Conservation (phyloP, 2,888 invertebrate genomes). For the Pyrochroa serraticornis region DNA sequence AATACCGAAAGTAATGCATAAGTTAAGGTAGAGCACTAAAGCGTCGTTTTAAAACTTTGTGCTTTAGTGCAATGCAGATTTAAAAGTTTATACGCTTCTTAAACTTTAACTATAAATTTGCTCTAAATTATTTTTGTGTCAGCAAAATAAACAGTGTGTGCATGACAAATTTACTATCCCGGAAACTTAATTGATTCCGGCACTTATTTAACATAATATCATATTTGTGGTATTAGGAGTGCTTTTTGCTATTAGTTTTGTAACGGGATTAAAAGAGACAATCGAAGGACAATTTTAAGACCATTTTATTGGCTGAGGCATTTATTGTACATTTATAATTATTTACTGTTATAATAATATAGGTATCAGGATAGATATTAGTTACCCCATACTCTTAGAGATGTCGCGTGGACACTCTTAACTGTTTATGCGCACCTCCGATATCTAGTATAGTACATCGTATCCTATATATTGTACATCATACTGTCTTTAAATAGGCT, state of each 20-base stretch:
- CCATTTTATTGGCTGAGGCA: slow-evolving; percentile 60
- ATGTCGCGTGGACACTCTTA: slow-evolving; percentile 44
- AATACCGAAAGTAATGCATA: not conserved
- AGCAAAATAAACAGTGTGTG: not conserved
- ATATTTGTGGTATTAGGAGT: no score
- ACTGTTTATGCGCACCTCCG: slow-evolving; percentile 38
- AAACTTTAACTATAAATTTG: slow-evolving; percentile 22
- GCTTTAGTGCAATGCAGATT: slow-evolving; percentile 14
- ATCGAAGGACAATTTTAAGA: slow-evolving; percentile 47
- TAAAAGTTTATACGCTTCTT: slow-evolving; percentile 8
- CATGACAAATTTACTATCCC: slow-evolving; percentile 1
- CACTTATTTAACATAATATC: no score
- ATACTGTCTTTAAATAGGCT: slow-evolving; percentile 46
- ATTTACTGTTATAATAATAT: slow-evolving; percentile 58
- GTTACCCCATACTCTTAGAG: slow-evolving; percentile 55
- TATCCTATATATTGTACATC: slow-evolving; percentile 45
- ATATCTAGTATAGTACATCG: slow-evolving; percentile 43
- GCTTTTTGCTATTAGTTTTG: not conserved
- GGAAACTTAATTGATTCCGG: no score
- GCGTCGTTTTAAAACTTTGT: slow-evolving; percentile 18
- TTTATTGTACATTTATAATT: slow-evolving; percentile 60
- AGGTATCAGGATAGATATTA: slow-evolving; percentile 55
- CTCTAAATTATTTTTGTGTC: not conserved
- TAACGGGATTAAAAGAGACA: slow-evolving; percentile 26
- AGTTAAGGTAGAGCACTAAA: slow-evolving; percentile 9